Base-by-base conservation (phyloP, 2,888 invertebrate genomes). In the Tinea trinotella region DNA sequence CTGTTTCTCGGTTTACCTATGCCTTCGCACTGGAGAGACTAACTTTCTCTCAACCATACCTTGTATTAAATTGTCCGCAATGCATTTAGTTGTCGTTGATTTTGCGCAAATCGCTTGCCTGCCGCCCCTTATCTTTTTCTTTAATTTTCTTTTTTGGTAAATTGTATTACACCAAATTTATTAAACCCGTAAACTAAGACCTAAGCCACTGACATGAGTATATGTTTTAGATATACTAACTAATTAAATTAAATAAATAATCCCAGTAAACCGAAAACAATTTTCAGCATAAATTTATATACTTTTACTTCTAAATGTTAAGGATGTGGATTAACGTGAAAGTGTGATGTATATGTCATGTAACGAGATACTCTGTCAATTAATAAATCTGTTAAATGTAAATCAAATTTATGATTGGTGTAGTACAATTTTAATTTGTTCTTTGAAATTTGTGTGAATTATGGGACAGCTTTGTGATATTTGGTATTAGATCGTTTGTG, bases 91-190 rank as follows among this genome's bases (percentile, higher is more conserved):
- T 64, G 58, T 62, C 63, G 66, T 66, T 64, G 66, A 71, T 70
- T 66, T 71, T 73, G 74, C 68, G 74, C 76, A 67, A 65, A 71
- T 65, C 65, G 80, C 79, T 81, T 78, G 81, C 82, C 79, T 81
- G 76, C 75, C 71, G 68, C 67, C 66, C 70, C 40, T 40, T 40
- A 13, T 40, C 12, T 67, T 65, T 59, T 67, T 72, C 66, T 74
- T 74, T 70, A 68, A 70, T 74, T 75, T 74, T 77, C 61, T 59
- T 69, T 61, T 58, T 63, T 60, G 62, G 62, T 62, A 63, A 57
- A 61, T 63, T 67, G 59, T 66, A 63, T 64, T 64, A 64, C 40
- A 40, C 40, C 40, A 40, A 40, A 13, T 40, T 40, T n/a, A n/a
- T n/a, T n/a, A n/a, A n/a, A n/a, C n/a, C n/a, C n/a, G n/a, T n/a